phyloP scores from a whole-genome alignment of 2,113 vertebrate genomes.

The Erpornis zantholeuca region DNA sequence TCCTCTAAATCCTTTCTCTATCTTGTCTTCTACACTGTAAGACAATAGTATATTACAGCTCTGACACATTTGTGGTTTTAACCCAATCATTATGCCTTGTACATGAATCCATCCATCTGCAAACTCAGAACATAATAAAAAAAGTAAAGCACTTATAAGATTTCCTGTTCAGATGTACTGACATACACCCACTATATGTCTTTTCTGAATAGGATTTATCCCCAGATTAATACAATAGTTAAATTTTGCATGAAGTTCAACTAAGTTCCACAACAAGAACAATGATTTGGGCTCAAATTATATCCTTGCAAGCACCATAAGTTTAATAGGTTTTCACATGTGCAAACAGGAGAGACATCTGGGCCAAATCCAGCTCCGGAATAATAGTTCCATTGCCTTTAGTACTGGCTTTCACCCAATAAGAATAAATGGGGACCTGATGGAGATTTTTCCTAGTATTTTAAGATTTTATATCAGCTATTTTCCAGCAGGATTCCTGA shows the following conservation, averaged over 20 bases:
- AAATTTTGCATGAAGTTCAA: not conserved
- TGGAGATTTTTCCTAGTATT: not conserved
- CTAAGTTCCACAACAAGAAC: not conserved
- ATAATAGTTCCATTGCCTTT: conserved; percentile 10
- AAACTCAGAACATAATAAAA: not conserved
- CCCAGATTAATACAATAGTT: not conserved
- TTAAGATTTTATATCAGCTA: not conserved
- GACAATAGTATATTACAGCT: not conserved
- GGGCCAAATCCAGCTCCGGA: not conserved
- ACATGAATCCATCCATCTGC: not conserved
- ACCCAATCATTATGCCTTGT: not conserved
- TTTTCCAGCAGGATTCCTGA: not conserved
- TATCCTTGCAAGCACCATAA: not conserved
- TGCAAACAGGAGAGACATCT: not conserved
- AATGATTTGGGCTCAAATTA: not conserved
- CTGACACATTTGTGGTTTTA: not conserved
- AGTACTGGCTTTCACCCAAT: conserved; percentile 8
- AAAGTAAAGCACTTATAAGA: not conserved
- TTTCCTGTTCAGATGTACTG: not conserved
- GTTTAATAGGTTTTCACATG: not conserved
- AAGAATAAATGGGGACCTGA: not conserved
- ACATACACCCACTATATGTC: not conserved
- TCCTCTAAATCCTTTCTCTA: not conserved
- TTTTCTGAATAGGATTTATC: not conserved
- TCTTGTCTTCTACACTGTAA: not conserved